Evolutionary conservation across 2,888 invertebrate genomes (phyloP).

Genomic region (Oscheius sp.): DNA sequence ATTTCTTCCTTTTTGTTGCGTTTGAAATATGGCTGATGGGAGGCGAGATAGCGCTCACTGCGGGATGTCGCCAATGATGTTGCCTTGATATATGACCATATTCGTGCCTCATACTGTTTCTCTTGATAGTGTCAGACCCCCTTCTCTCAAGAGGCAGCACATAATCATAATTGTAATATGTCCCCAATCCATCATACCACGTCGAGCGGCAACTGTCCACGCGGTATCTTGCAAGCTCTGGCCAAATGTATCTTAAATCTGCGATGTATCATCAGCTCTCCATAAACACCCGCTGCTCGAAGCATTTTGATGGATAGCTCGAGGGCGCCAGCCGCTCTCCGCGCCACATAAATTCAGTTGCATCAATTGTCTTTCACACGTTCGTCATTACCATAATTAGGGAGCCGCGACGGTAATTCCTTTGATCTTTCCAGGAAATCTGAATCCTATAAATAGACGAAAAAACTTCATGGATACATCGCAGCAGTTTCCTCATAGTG

Average conservation of each 20-base stretch:
- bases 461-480: neutral
- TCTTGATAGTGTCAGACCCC: neutral
- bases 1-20: slow-evolving; percentile 35
- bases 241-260: slow-evolving; percentile 22
- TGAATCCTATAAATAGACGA: neutral
- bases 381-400: slow-evolving; percentile 22
- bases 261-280: slow-evolving; percentile 33
- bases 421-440: neutral
- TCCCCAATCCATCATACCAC: slow-evolving; percentile 12
- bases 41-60: slow-evolving; percentile 27
- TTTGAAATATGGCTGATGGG: slow-evolving; percentile 33
- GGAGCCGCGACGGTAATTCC: neutral
- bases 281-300: slow-evolving; percentile 36
- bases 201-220: neutral
- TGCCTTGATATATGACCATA: slow-evolving; percentile 12
- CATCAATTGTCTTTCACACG: slow-evolving; percentile 33
- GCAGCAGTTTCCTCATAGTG: neutral
- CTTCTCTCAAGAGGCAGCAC: neutral
- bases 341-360: slow-evolving; percentile 34
- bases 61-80: slow-evolving; percentile 28
- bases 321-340: slow-evolving; percentile 32
- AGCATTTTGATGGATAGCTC: slow-evolving; percentile 34
- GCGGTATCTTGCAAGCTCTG: slow-evolving; percentile 9
- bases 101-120: neutral
- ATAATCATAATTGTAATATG: neutral